These are phyloP conservation scores for Pseudoips prasinana DNA, from an alignment of 2,888 invertebrate species.

Conservation along the genomic window DNA sequence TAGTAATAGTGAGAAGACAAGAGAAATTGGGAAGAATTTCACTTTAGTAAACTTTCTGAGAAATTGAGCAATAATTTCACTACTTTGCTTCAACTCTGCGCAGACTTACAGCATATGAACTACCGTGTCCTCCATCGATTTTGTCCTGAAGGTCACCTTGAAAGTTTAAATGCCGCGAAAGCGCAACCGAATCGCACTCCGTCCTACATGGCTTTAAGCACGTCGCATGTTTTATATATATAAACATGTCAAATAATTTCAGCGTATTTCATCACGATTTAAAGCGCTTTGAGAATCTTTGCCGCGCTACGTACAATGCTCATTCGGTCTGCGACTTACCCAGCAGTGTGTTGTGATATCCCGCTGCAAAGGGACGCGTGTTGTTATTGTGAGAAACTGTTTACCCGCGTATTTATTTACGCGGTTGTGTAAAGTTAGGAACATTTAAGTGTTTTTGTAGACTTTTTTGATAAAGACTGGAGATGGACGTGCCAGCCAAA, in stretches of 20 bases:
- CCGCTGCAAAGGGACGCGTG: slow-evolving; percentile 12
- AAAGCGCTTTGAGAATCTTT: slow-evolving; percentile 16
- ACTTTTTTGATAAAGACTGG: neutral
- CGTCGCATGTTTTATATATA: slow-evolving; percentile 26
- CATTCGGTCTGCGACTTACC: slow-evolving; percentile 6
- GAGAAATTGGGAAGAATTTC: too few relatives aligned
- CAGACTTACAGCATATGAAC: neutral
- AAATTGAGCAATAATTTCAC: too few relatives aligned
- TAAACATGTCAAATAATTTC: slow-evolving; percentile 10
- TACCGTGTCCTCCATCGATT: slow-evolving; percentile 40
- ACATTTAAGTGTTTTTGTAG: too few relatives aligned
- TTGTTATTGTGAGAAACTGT: too few relatives aligned
- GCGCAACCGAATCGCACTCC: slow-evolving; percentile 33
- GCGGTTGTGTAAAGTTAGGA: too few relatives aligned
- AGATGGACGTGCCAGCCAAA: slow-evolving; percentile 79
- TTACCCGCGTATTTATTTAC: too few relatives aligned
- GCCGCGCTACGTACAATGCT: too few relatives aligned
- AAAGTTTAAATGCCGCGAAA: slow-evolving; percentile 52
- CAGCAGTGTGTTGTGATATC: slow-evolving; percentile 11
- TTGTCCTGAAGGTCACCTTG: slow-evolving; percentile 71
- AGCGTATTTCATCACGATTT: slow-evolving; percentile 25
- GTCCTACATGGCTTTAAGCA: slow-evolving; percentile 40
- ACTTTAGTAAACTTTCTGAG: too few relatives aligned
- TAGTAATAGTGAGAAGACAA: too few relatives aligned
- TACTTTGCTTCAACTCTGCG: too few relatives aligned